These are phyloP conservation scores for Malachius bipustulatus DNA, from an alignment of 2,888 invertebrate genomes.

Conservation along the genomic window DNA sequence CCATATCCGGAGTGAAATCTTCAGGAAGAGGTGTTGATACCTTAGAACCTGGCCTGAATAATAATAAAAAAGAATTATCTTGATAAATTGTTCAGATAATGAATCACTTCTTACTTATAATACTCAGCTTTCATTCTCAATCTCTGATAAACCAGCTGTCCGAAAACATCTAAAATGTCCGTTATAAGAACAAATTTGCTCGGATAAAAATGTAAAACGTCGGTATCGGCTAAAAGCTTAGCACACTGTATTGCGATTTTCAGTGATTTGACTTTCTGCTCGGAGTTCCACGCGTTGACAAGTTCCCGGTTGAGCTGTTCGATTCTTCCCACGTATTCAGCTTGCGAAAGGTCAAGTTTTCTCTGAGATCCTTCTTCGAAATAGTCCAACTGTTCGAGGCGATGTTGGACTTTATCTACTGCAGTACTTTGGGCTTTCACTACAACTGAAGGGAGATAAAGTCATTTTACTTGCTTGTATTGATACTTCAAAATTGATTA, in stretches of 20 bases:
- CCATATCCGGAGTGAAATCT: slow-evolving; percentile 65
- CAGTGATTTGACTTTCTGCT: slow-evolving; percentile 88
- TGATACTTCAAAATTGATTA: slow-evolving; percentile 2
- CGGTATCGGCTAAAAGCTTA: slow-evolving; percentile 80
- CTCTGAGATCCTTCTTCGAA: slow-evolving; percentile 82
- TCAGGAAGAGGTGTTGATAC: slow-evolving; percentile 42
- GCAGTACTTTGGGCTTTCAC: slow-evolving; percentile 72
- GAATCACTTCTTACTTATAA: background rate
- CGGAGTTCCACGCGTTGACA: slow-evolving; percentile 83
- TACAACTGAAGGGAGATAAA: slow-evolving; percentile 46
- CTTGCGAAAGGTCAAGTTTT: slow-evolving; percentile 79
- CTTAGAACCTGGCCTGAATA: slow-evolving; percentile 39
- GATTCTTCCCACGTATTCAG: slow-evolving; percentile 65
- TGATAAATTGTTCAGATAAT: background rate
- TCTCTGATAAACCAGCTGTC: slow-evolving; percentile 76
- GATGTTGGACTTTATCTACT: slow-evolving; percentile 78
- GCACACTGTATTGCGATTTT: slow-evolving; percentile 97
- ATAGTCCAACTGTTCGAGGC: slow-evolving; percentile 87
- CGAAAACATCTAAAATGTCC: slow-evolving; percentile 92
- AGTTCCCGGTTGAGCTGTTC: slow-evolving; percentile 87
- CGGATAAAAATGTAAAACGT: slow-evolving; percentile 90
- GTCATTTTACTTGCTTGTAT: background rate
- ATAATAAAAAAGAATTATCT: background rate
- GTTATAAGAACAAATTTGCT: slow-evolving; percentile 95
- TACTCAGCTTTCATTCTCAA: slow-evolving; percentile 57